Base-by-base conservation (phyloP, 2,797 vertebrate genomes). In the Tenualosa thibaudeaui region DNA sequence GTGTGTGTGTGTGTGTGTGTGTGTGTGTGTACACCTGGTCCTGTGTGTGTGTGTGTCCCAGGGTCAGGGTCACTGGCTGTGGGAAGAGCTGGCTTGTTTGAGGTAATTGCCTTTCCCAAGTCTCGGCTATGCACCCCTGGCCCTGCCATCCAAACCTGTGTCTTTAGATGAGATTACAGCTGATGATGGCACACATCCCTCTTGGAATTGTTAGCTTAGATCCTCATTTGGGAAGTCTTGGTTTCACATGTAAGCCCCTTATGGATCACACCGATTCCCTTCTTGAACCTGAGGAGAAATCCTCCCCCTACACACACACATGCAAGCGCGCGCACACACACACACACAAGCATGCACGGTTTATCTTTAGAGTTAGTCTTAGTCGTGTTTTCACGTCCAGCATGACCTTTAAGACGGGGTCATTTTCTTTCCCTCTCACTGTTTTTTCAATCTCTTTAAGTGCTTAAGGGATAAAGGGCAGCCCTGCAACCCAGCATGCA, bases 21-120 rank as follows among this genome's bases (percentile, higher is more conserved):
- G 84, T 82, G 58, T 56, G 71, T 49, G 84, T 81, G 85, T 71
- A 85, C 62, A 60, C 81, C 53, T 84, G 49, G n/a, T n/a, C n/a
- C n/a, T 82, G 12, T 60, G 60, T 60, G 81, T 82, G 85, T 83
- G 60, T 60, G 78, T 37, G 43, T 9, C n/a, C 6, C 58, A 37
- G 26, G 62, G 62, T 31, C 58, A 37, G 26, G 62, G 62, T 31
- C 24, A 68, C 62, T 68, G 26, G 26, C 26, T 31, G 24, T 68
- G 24, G 26, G 24, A 31, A 65, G 9, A 68, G 24, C 62, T 68
- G 24, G 62, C 24, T 13, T 68, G 62, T 68, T 68, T 68, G 26
- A 3, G 24, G 26, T 68, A 68, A 68, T 68, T 13, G 2, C 24
- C 13, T 26, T 26, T 26, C n/a, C n/a, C 60, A 12, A 65, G 60